Evolutionary conservation across 2,113 vertebrate genomes (phyloP), one percentile per base, ranked within the genome.

Genomic region (Apodemus sylvaticus): DNA sequence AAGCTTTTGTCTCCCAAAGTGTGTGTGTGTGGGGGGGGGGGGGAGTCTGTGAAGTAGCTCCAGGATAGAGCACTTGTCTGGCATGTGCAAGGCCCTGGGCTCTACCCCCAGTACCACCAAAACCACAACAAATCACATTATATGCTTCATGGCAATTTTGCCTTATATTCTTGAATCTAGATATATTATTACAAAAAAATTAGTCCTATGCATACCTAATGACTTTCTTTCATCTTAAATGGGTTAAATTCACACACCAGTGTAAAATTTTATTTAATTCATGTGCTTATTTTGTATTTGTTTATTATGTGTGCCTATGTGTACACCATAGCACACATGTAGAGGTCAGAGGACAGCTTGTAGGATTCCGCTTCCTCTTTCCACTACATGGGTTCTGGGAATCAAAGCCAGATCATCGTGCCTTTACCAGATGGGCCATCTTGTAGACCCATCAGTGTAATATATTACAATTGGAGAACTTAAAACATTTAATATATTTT

Each of bases 131-230:
- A 87, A 87, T 53, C 42, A 87, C 19, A 68, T n/a, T 53, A 51
- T 64, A 85, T 91, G 45, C 20, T 20, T 22, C 76, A 73, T 66
- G 64, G 82, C 58, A 78, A 13, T 14, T 87, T 5, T 91, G 76
- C 86, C 74, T 22, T 70, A 82, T 87, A 81, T 36, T 94, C 74
- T 94, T 90, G 85, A 42, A 70, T 39, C 51, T 86, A 48, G 45
- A 45, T 31, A 91, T 88, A 11, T 48, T 87, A 91, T 64, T 42
- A 48, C 0, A 86, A 68, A 24, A 96, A 86, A 81, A 29, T 93
- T 68, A 86, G 73, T 58, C 68, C 36, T 90, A 95, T 53, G 10
- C 88, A 79, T 71, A 79, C 1, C n/a, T 71, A 86, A 94, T 58
- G 13, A 90, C 53, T 82, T 34, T 78, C 22, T 55, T 90, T 77